phyloP scores from a whole-genome alignment of 92 coral and sea anemone species.

The Anthopleura xanthogrammica region DNA sequence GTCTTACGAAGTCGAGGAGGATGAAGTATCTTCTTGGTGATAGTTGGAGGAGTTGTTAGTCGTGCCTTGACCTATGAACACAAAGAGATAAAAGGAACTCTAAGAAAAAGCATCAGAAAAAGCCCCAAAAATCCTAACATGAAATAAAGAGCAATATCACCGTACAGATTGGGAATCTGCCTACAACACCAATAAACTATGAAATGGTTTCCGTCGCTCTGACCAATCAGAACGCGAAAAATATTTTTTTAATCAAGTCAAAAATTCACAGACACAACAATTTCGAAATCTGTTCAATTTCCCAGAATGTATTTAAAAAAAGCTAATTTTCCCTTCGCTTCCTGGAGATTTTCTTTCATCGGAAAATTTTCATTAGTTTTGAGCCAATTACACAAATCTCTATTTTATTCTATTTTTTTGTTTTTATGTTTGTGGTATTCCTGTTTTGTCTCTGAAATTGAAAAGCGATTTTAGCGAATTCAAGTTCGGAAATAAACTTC shows the following conservation, averaged over 20 bases:
- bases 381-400: neutral
- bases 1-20: slow-evolving; percentile 27
- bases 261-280: too few species aligned
- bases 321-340: neutral
- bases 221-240: neutral
- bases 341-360: neutral
- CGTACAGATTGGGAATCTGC: too few species aligned
- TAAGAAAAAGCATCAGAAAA: neutral
- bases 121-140: neutral
- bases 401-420: neutral
- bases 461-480: neutral
- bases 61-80: slow-evolving; percentile 23
- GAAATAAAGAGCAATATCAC: too few species aligned
- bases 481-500: neutral
- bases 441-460: neutral
- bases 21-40: slow-evolving; percentile 6
- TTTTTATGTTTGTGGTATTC: neutral
- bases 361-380: neutral
- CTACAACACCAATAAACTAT: too few species aligned
- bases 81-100: too few species aligned
- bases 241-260: too few species aligned
- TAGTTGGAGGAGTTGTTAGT: slow-evolving; percentile 17
- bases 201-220: neutral
- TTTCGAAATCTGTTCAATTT: neutral
- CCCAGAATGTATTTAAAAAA: too few species aligned